Evolutionary conservation across 1,140 invertebrate species (phyloP).

Genomic region (Orchestia grillus): DNA sequence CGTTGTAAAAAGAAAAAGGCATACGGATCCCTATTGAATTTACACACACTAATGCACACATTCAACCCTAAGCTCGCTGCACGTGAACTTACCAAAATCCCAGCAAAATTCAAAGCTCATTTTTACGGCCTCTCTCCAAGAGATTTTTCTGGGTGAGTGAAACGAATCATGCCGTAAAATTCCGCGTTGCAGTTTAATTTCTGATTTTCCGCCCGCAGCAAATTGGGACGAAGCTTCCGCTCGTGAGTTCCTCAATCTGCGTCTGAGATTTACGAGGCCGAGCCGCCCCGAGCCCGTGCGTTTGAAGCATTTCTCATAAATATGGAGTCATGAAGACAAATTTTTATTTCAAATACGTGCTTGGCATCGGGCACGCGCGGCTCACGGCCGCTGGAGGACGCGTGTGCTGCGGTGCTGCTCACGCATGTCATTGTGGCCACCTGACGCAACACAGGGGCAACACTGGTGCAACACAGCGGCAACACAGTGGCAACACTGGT

Average conservation of each 20-base stretch:
- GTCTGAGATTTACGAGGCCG: not conserved
- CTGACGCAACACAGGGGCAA: too few species aligned
- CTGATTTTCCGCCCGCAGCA: not conserved
- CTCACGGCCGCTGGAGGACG: not conserved
- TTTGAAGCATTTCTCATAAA: not conserved
- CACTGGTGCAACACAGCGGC: too few species aligned
- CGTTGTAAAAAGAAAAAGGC: too few species aligned
- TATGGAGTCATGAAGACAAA: slow-evolving; percentile 1
- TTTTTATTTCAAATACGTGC: not conserved
- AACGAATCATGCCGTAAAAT: not conserved
- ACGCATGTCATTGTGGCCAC: too few species aligned
- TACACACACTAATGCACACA: too few species aligned
- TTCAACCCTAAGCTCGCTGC: too few species aligned
- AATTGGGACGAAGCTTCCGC: not conserved
- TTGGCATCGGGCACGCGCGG: not conserved
- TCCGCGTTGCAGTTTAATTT: not conserved
- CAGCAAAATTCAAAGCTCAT: too few species aligned
- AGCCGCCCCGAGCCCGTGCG: not conserved
- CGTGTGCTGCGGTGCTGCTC: not conserved
- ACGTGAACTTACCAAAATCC: too few species aligned
- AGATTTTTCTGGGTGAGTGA: too few species aligned
- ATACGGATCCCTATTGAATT: too few species aligned
- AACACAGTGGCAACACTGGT: too few species aligned
- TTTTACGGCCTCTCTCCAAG: too few species aligned
- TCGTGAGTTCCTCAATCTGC: not conserved